These are phyloP conservation scores for Strix aluco DNA, from an alignment of 2,113 vertebrate genomes.

Conservation along the genomic window DNA sequence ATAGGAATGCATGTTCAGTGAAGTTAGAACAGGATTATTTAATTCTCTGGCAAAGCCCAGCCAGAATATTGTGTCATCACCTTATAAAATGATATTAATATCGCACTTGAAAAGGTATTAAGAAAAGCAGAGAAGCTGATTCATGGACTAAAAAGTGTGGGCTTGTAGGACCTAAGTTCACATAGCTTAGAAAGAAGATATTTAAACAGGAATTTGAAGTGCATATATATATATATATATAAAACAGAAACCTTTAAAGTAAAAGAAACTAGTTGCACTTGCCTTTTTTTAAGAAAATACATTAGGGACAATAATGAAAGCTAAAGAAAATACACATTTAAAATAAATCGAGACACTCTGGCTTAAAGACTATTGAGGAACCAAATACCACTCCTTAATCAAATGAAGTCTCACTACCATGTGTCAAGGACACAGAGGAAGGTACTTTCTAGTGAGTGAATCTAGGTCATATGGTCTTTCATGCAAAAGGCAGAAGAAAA, in stretches of 20 bases:
- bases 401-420: background rate
- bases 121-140: constrained; percentile 21
- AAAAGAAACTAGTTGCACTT: background rate
- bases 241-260: background rate
- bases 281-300: background rate
- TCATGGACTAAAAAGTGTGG: constrained; percentile 30
- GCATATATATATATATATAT: background rate
- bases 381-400: background rate
- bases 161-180: constrained; percentile 40
- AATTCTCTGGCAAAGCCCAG: constrained; percentile 35
- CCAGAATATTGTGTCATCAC: constrained; percentile 48
- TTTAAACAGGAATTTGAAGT: constrained; percentile 23
- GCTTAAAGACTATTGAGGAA: background rate
- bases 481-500: constrained; percentile 4
- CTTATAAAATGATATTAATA: constrained; percentile 65
- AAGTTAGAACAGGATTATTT: constrained; percentile 55
- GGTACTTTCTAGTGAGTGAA: background rate
- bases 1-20: background rate
- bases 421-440: background rate
- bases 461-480: background rate
- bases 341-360: background rate
- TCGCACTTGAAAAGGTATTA: constrained; percentile 62
- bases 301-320: background rate
- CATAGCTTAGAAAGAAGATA: background rate
- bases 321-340: background rate